phyloP scores from a whole-genome alignment of 2,113 vertebrate genomes.

The Rattus norvegicus region DNA sequence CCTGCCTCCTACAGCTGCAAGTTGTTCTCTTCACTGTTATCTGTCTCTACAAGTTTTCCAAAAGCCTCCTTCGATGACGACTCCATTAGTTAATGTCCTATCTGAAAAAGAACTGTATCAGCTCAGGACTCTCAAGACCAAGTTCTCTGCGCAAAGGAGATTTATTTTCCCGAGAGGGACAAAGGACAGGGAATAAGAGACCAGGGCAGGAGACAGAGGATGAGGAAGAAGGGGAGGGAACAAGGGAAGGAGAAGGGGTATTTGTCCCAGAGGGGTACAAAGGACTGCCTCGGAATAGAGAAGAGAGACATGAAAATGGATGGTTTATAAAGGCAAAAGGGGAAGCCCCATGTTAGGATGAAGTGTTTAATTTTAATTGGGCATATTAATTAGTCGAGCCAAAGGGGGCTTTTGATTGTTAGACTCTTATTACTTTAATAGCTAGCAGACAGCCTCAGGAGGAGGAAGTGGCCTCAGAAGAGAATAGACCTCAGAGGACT shows the following conservation, averaged over 20 bases:
- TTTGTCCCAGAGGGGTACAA: background rate
- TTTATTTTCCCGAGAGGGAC: background rate
- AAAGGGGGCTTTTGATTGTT: background rate
- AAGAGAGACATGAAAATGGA: background rate
- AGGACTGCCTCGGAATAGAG: background rate
- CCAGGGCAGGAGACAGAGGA: background rate
- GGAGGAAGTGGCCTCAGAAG: background rate
- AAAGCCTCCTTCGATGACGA: background rate
- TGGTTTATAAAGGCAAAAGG: background rate
- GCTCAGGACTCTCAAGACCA: background rate
- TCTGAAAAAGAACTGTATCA: background rate
- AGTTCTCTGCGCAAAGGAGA: background rate
- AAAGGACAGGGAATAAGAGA: background rate
- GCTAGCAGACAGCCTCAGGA: background rate
- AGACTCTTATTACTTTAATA: background rate
- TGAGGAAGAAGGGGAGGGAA: background rate
- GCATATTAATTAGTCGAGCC: background rate
- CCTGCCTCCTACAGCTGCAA: no score
- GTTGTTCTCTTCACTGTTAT: background rate
- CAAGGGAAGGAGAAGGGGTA: background rate
- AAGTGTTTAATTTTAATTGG: background rate
- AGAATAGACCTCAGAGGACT: background rate
- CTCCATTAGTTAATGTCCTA: background rate
- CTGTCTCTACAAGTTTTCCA: background rate
- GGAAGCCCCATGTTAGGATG: background rate